Conservation (phyloP, 2,797 vertebrate genomes). For the Lepilemur septentrionalis region DNA sequence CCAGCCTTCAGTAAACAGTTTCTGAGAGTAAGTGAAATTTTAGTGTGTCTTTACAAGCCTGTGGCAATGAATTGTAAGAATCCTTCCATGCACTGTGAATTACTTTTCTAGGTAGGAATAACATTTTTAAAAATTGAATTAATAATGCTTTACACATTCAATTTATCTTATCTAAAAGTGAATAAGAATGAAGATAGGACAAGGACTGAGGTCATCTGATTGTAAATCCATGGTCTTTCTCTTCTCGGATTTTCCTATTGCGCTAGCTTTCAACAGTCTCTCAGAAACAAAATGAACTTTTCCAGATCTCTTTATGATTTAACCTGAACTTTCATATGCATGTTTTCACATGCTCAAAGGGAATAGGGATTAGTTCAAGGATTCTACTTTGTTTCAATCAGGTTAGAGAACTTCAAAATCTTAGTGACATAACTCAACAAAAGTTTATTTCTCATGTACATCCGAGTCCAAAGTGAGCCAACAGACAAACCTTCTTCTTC, state of each 20-base stretch:
- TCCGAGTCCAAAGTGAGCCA: neutral
- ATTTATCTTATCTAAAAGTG: neutral
- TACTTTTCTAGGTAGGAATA: neutral
- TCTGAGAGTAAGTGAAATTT: conserved; percentile 44
- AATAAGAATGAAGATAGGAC: neutral
- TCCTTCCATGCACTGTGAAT: neutral
- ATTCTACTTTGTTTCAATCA: neutral
- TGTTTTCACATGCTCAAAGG: neutral
- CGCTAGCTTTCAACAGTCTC: neutral
- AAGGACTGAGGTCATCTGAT: neutral
- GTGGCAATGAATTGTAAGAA: conserved; percentile 13
- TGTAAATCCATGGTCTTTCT: conserved; percentile 3
- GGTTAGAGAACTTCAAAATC: neutral
- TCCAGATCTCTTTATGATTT: neutral
- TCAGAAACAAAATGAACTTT: neutral
- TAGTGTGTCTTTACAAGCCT: neutral
- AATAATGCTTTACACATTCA: conserved; percentile 25
- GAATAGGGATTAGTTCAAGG: neutral
- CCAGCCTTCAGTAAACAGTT: neutral
- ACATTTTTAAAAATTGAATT: neutral
- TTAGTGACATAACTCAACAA: neutral
- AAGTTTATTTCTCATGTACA: neutral
- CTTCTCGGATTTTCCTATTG: neutral
- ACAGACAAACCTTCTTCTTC: neutral
- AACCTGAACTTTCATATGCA: neutral